Evolutionary conservation across 2,113 vertebrate genomes (phyloP).

Genomic region (Chloroceryle aenea): DNA sequence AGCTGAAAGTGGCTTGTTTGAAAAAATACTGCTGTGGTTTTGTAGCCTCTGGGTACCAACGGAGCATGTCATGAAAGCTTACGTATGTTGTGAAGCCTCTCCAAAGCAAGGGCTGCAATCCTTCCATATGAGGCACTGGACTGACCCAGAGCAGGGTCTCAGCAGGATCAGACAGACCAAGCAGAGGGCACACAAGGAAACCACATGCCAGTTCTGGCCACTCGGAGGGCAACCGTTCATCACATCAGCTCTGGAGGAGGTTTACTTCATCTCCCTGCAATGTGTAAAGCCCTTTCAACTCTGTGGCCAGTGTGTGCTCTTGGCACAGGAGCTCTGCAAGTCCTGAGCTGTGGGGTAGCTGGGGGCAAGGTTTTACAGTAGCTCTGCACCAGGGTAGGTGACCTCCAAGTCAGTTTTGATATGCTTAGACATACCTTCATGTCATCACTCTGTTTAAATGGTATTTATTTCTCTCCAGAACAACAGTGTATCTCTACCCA

Average conservation of each 20-base stretch:
- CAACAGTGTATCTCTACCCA: rapidly evolving
- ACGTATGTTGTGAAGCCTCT: not conserved
- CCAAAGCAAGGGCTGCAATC: not conserved
- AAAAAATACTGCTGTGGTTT: not conserved
- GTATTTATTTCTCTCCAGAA: not conserved
- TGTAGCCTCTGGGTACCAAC: not conserved
- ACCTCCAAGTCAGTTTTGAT: not conserved
- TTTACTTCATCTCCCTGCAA: not conserved
- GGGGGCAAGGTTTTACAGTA: not conserved
- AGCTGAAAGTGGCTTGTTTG: not conserved
- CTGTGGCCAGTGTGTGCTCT: not conserved
- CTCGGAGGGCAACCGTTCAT: not conserved
- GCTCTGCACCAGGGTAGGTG: not conserved
- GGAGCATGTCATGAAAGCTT: not conserved
- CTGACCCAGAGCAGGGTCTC: not conserved
- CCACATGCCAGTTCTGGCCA: rapidly evolving
- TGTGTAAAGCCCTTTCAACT: rapidly evolving
- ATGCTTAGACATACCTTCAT: not conserved
- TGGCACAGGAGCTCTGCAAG: not conserved
- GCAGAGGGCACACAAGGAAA: not conserved
- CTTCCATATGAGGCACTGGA: rapidly evolving
- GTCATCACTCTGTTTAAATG: not conserved
- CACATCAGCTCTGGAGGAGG: rapidly evolving
- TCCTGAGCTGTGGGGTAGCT: not conserved
- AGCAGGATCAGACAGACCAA: not conserved